Evolutionary conservation across 1,140 invertebrate species (phyloP).

Genomic region (Drosophila lini): DNA sequence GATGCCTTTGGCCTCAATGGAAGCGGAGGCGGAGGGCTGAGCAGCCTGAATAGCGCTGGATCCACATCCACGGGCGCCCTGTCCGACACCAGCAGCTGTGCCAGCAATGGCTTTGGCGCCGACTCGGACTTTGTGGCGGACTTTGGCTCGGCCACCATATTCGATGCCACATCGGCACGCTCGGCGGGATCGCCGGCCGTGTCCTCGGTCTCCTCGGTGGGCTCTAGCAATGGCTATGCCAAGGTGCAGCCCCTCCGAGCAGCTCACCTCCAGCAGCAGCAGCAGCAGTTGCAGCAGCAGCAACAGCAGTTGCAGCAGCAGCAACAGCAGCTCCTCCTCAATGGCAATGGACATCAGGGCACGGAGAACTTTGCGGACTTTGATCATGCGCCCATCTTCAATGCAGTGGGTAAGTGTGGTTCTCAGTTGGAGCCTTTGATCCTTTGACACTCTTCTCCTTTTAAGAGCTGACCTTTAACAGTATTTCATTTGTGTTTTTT

Average conservation of each 20-base stretch:
- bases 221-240: conserved; percentile 78
- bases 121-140: conserved; percentile 87
- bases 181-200: conserved; percentile 71
- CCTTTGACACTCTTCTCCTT: not conserved
- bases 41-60: conserved; percentile 78
- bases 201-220: conserved; percentile 68
- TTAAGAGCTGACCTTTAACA: not conserved
- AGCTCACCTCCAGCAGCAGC: conserved; percentile 68
- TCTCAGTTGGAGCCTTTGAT: not conserved
- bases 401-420: conserved; percentile 85
- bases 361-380: conserved; percentile 88
- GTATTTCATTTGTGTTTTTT: not conserved
- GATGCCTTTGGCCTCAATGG: conserved; percentile 60
- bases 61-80: conserved; percentile 80
- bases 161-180: conserved; percentile 82
- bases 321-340: conserved; percentile 47
- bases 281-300: conserved; percentile 54
- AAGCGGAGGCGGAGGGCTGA: conserved; percentile 50
- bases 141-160: conserved; percentile 87
- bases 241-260: conserved; percentile 78
- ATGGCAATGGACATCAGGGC: conserved; percentile 46
- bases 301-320: conserved; percentile 46
- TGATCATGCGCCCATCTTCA: conserved; percentile 89
- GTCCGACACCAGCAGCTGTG: conserved; percentile 79
- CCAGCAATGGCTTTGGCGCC: conserved; percentile 83